Evolutionary conservation across 2,113 vertebrate species (phyloP).

Genomic region (Hypocryptadius cinnamomeus): DNA sequence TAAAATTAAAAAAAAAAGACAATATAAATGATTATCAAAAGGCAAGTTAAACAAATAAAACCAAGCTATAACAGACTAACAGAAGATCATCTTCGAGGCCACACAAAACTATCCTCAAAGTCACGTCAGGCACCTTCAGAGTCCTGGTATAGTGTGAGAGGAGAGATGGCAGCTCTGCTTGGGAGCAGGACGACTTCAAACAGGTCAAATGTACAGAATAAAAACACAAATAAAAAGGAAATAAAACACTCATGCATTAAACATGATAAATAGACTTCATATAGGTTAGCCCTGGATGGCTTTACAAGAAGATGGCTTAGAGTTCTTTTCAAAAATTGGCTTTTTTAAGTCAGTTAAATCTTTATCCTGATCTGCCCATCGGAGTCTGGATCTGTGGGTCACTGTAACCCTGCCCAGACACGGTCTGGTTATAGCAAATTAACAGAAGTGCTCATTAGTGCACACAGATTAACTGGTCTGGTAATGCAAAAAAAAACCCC

Average conservation of each 20-base stretch:
- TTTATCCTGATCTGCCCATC: neutral
- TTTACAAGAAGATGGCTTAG: slow-evolving; percentile 69
- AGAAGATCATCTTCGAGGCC: slow-evolving; percentile 58
- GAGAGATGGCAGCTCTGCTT: neutral
- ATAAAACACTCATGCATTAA: slow-evolving; percentile 71
- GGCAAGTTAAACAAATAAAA: slow-evolving; percentile 56
- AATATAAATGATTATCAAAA: slow-evolving; percentile 67
- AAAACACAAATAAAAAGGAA: neutral
- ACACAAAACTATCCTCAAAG: slow-evolving; percentile 39
- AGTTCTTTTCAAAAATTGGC: slow-evolving; percentile 51
- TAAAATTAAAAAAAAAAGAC: slow-evolving; percentile 48
- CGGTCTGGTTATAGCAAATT: slow-evolving; percentile 44
- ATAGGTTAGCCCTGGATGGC: slow-evolving; percentile 64
- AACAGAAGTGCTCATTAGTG: slow-evolving; percentile 72
- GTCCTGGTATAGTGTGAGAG: slow-evolving; percentile 26
- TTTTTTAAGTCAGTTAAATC: slow-evolving; percentile 14
- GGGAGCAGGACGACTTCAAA: slow-evolving; percentile 43
- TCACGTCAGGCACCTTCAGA: slow-evolving; percentile 19
- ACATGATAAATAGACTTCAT: slow-evolving; percentile 78
- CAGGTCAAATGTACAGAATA: slow-evolving; percentile 61
- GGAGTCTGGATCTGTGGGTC: neutral
- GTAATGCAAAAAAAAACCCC: slow-evolving; percentile 47
- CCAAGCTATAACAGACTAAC: slow-evolving; percentile 36
- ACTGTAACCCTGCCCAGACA: neutral
- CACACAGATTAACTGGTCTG: slow-evolving; percentile 66